These are phyloP conservation scores for Eulemur rufifrons DNA, from an alignment of 2,113 vertebrate species.

Conservation along the genomic window DNA sequence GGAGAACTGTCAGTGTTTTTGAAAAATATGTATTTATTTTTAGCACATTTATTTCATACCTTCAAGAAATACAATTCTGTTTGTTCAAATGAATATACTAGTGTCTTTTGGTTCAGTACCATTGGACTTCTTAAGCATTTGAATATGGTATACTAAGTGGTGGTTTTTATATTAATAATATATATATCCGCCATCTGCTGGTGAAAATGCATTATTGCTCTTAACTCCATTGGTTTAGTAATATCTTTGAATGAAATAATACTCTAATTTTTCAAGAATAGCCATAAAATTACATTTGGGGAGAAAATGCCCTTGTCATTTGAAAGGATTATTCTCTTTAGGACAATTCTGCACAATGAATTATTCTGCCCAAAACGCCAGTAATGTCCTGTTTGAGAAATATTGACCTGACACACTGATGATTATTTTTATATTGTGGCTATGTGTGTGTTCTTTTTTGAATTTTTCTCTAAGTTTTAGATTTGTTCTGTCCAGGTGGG, in stretches of 20 bases:
- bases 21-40: background rate
- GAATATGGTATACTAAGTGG: background rate
- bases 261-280: constrained; percentile 6
- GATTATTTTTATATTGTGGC: background rate
- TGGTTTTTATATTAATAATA: background rate
- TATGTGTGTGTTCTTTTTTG: background rate
- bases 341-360: background rate
- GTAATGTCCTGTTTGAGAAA: background rate
- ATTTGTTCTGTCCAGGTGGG: background rate
- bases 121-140: background rate
- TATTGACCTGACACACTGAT: background rate
- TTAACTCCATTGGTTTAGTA: background rate
- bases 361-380: background rate
- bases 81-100: background rate
- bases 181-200: constrained; percentile 63
- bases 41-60: background rate
- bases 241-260: constrained; percentile 53
- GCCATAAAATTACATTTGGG: constrained; percentile 21
- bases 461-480: background rate
- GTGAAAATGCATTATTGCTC: constrained; percentile 54
- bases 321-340: background rate
- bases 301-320: background rate
- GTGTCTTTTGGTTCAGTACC: constrained; percentile 7
- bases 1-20: background rate
- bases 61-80: background rate